A percentile compares a stretch with the other conserved stretches of the same genome.
Conservation (phyloP, 2,888 invertebrate species). For the Branchellion lobata region DNA sequence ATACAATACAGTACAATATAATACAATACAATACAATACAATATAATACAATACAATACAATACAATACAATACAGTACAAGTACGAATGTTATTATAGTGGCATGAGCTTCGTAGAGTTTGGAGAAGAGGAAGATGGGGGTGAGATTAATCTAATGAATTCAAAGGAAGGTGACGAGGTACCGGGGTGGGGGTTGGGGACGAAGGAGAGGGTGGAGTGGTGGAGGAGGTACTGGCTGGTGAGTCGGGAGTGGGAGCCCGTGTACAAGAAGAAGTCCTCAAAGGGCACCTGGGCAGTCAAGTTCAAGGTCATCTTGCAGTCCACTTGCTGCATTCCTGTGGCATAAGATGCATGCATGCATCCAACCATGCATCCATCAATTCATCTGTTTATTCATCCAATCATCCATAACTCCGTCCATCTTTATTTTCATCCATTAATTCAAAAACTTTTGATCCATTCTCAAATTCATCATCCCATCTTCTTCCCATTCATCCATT, state of each 20-base stretch:
- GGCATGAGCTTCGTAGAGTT: too few relatives aligned
- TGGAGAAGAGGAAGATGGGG: background rate
- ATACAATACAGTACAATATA: too few relatives aligned
- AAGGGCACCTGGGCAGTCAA: constrained; percentile 35
- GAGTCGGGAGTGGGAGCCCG: constrained; percentile 37
- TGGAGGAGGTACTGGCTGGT: constrained; percentile 41
- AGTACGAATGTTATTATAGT: too few relatives aligned
- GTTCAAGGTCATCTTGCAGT: constrained; percentile 41
- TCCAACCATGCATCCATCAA: background rate
- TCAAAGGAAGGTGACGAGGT: background rate
- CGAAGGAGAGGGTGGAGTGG: background rate
- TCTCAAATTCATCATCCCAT: too few relatives aligned
- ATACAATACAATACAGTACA: too few relatives aligned
- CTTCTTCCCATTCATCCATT: too few relatives aligned
- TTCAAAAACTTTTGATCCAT: constrained; percentile 11
- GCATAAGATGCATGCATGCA: background rate
- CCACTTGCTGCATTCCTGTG: constrained; percentile 55
- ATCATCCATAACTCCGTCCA: too few relatives aligned
- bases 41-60: too few relatives aligned
- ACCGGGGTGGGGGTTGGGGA: background rate
- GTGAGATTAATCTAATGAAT: background rate
- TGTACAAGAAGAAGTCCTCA: constrained; percentile 40
- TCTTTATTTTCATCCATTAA: background rate
- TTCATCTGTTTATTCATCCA: too few relatives aligned
- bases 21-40: too few relatives aligned